Base-by-base conservation (phyloP, 2,113 vertebrate species). In the Podiceps cristatus region DNA sequence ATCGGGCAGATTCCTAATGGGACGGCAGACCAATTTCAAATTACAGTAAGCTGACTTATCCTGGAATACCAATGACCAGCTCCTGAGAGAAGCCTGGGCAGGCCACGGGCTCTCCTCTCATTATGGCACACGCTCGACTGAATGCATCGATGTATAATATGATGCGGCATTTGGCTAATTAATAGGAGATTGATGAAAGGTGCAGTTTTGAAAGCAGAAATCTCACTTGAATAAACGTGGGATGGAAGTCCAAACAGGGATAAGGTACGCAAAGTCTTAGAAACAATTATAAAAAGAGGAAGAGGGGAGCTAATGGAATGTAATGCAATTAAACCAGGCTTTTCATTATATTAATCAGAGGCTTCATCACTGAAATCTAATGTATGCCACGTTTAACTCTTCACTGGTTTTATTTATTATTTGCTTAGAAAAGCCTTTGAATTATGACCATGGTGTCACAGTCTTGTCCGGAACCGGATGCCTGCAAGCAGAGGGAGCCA, bases 1-100 rank as follows among this genome's bases (percentile, higher is more conserved):
- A 99, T 99, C 98, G 93, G 81, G 90, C 98, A 97, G 98, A 99
- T 99, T 99, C 98, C 98, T 99, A 99, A 99, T 99, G 99, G 98
- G 98, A 99, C 98, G 50, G 98, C 98, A 98, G 98, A 99, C 98
- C 98, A 98, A 98, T 99, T 99, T 99, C 98, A 98, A 99, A 98
- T 99, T 99, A 99, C 99, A 99, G 99, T 99, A 98, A 98, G 97
- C 98, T 97, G 98, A 98, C 98, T 98, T 98, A 98, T 98, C 97
- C 98, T 98, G 97, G 98, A 99, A 99, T 98, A 98, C 98, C 98
- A 99, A 98, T 99, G 98, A 98, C 96, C 83, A 75, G 96, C 96
- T 98, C 97, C 97, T 90, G 96, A 68, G 94, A 92, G 80, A 77
- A 94, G 95, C 92, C 45, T 33, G 82, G 94, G 83, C 87, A 90